These are phyloP conservation scores for Malurus cyaneus DNA, from an alignment of 2,113 vertebrate species.

Conservation along the genomic window DNA sequence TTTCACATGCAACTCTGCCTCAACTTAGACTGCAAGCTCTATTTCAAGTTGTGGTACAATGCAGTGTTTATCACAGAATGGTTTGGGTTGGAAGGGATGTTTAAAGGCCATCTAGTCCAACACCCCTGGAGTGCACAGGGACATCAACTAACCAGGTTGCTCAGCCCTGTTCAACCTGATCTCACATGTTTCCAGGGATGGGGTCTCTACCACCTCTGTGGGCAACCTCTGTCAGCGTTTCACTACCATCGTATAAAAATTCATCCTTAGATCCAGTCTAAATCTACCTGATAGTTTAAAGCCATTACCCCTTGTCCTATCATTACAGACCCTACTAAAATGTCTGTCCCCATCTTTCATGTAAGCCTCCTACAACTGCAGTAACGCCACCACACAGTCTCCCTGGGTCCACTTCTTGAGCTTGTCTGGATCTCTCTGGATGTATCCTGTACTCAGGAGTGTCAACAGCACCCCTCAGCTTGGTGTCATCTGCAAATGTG, in stretches of 20 bases:
- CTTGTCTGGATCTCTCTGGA: neutral
- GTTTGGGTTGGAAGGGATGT: neutral
- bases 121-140: neutral
- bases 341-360: neutral
- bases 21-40: neutral
- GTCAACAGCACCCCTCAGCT: neutral
- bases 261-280: neutral
- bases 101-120: neutral
- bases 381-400: neutral
- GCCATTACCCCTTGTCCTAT: neutral
- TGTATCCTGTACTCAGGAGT: neutral
- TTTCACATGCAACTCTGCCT: neutral
- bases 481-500: neutral
- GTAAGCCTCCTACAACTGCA: neutral
- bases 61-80: neutral
- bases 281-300: neutral
- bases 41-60: neutral
- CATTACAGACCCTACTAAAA: neutral
- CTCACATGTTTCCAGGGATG: neutral
- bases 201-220: neutral
- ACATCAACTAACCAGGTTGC: neutral
- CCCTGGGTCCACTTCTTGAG: accelerated
- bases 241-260: neutral
- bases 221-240: neutral
- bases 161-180: neutral